A percentile compares a stretch with the other conserved stretches of the same genome.
These are phyloP conservation scores for Dendrolimus pini DNA, from an alignment of 2,888 invertebrate genomes.

Conservation along the genomic window DNA sequence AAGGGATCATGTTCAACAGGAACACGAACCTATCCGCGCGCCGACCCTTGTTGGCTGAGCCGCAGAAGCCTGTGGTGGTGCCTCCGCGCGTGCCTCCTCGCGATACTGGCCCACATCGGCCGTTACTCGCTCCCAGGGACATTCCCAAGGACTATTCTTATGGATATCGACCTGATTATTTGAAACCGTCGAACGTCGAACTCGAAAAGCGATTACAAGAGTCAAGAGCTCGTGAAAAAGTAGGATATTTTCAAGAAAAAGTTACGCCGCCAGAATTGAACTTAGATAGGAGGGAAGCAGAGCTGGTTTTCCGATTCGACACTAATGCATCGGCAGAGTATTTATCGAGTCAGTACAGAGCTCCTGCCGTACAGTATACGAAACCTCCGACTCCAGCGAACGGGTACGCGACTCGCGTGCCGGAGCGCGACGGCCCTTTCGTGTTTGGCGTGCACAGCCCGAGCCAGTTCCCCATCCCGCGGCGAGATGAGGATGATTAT, in stretches of 20 bases:
- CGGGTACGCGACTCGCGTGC: conserved; percentile 57
- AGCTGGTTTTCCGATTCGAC: conserved; percentile 68
- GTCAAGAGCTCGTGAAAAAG: conserved; percentile 60
- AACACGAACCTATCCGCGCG: conserved; percentile 67
- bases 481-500: conserved; percentile 63
- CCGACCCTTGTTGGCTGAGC: conserved; percentile 68
- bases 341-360: conserved; percentile 59
- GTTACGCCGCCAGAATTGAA: conserved; percentile 58
- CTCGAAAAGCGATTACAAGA: conserved; percentile 64
- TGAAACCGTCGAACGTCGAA: conserved; percentile 70
- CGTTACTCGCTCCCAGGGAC: conserved; percentile 50
- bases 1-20: conserved; percentile 73
- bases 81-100: conserved; percentile 66
- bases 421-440: conserved; percentile 75
- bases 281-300: conserved; percentile 64
- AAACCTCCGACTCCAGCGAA: conserved; percentile 63
- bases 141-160: conserved; percentile 41
- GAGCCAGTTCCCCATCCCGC: conserved; percentile 62
- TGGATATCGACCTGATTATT: conserved; percentile 58
- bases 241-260: conserved; percentile 70
- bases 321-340: conserved; percentile 64
- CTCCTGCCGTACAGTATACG: conserved; percentile 61
- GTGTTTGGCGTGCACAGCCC: conserved; percentile 78
- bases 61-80: conserved; percentile 62
- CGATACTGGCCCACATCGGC: conserved; percentile 54